Percentiles rank a stretch among this genome's conserved stretches.
Conservation (phyloP, 2,888 invertebrate species). For the Sisyra nigra region DNA sequence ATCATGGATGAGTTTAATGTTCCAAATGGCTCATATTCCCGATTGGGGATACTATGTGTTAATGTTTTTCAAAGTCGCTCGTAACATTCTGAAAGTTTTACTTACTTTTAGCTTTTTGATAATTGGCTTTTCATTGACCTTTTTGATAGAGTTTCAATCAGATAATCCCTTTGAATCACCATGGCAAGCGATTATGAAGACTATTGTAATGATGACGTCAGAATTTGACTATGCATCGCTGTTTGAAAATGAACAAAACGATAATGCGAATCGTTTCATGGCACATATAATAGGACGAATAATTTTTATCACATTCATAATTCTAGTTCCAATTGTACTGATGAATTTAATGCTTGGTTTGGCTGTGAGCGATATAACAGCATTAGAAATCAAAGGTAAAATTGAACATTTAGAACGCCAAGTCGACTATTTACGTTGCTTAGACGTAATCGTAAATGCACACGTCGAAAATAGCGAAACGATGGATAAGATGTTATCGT, state of each 20-base stretch:
- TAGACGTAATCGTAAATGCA: no score
- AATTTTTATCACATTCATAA: constrained; percentile 34
- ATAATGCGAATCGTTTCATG: constrained; percentile 25
- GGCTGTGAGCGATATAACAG: constrained; percentile 40
- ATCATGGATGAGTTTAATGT: constrained; percentile 39
- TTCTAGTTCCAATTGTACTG: constrained; percentile 37
- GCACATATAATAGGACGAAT: constrained; percentile 30
- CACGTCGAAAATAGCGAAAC: no score
- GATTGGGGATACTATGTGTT: constrained; percentile 40
- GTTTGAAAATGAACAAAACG: constrained; percentile 23
- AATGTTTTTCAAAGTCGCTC: constrained; percentile 42
- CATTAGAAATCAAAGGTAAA: constrained; percentile 36
- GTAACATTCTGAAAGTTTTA: constrained; percentile 36
- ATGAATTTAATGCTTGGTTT: constrained; percentile 43
- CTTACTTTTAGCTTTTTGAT: constrained; percentile 30
- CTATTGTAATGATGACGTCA: constrained; percentile 42
- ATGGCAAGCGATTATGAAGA: constrained; percentile 35
- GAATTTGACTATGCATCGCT: constrained; percentile 37
- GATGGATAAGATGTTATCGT: no score
- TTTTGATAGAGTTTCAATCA: constrained; percentile 37
- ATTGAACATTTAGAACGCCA: constrained; percentile 36
- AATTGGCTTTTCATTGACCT: constrained; percentile 36
- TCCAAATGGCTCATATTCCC: constrained; percentile 36
- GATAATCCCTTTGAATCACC: constrained; percentile 33
- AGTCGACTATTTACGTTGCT: constrained; percentile 26